A percentile compares a stretch with the other conserved stretches of the same genome.
phyloP scores from a whole-genome alignment of 2,113 vertebrate genomes.

The Balaeniceps rex region DNA sequence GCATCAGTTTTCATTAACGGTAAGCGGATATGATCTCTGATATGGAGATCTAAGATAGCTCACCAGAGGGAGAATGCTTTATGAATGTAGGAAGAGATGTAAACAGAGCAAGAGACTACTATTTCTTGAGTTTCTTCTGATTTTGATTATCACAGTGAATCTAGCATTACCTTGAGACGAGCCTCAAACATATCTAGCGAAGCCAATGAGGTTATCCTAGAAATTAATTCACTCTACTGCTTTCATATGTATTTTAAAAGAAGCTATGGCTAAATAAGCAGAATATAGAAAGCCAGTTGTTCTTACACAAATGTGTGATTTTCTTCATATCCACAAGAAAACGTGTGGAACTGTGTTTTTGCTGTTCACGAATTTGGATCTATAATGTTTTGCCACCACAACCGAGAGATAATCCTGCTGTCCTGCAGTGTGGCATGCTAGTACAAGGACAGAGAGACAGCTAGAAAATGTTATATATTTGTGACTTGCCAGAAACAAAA shows the following conservation, averaged over 20 bases:
- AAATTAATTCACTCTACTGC: not conserved
- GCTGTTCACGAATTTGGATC: not conserved
- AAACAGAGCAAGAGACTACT: not conserved
- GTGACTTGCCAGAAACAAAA: not conserved
- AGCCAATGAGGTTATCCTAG: not conserved
- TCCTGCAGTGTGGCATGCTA: not conserved
- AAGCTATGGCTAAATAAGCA: not conserved
- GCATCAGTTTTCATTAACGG: not conserved
- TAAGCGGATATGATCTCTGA: not conserved
- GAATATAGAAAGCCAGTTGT: not conserved
- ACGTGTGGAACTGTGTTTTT: not conserved
- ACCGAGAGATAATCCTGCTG: not conserved
- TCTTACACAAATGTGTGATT: not conserved
- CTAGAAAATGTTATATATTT: not conserved
- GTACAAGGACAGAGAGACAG: not conserved
- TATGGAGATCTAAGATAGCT: not conserved
- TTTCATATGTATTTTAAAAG: not conserved
- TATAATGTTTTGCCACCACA: not conserved
- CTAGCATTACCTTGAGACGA: not conserved
- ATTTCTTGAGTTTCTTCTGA: not conserved
- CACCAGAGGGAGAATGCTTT: not conserved
- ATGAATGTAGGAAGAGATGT: not conserved
- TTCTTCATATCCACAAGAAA: not conserved
- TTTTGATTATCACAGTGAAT: not conserved
- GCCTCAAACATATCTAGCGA: not conserved